phyloP scores from a whole-genome alignment of 64 coral and sea anemone species.

The Montipora sp. region DNA sequence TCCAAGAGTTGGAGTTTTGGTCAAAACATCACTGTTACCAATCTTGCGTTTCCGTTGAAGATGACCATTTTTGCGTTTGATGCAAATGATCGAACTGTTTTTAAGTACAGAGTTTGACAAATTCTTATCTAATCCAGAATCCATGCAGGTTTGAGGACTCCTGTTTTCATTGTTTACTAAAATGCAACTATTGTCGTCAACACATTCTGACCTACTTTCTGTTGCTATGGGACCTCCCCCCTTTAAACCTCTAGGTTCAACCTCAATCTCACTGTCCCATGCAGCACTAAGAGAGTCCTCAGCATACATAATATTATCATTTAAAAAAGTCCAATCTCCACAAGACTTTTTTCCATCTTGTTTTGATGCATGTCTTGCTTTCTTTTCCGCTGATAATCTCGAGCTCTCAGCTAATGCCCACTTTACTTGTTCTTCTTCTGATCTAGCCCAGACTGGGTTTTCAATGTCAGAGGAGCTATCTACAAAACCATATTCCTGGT shows the following conservation, averaged over 20 bases:
- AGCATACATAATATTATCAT: not conserved
- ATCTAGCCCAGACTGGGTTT: not conserved
- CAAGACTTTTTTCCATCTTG: not conserved
- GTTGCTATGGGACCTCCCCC: conserved; percentile 7
- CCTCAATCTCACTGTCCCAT: not conserved
- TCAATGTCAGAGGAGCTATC: not conserved
- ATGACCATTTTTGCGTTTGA: conserved; percentile 6
- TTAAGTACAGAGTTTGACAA: not conserved
- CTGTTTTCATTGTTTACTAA: conserved; percentile 16
- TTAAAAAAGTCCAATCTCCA: not conserved
- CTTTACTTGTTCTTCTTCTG: conserved; percentile 62
- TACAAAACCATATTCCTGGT: not conserved
- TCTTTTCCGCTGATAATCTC: conserved; percentile 25
- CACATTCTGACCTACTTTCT: not conserved
- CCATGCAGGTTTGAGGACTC: not conserved
- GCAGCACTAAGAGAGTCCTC: not conserved
- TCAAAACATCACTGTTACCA: not conserved
- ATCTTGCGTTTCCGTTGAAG: not conserved
- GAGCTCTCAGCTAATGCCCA: conserved; percentile 66
- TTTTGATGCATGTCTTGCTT: not conserved
- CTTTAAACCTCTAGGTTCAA: conserved; percentile 16
- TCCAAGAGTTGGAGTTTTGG: not conserved
- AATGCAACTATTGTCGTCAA: not conserved
- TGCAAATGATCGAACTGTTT: not conserved
- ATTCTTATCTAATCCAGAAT: not conserved